phyloP scores from a whole-genome alignment of 2,888 invertebrate genomes.

The Prosopocoilus inquinatus region DNA sequence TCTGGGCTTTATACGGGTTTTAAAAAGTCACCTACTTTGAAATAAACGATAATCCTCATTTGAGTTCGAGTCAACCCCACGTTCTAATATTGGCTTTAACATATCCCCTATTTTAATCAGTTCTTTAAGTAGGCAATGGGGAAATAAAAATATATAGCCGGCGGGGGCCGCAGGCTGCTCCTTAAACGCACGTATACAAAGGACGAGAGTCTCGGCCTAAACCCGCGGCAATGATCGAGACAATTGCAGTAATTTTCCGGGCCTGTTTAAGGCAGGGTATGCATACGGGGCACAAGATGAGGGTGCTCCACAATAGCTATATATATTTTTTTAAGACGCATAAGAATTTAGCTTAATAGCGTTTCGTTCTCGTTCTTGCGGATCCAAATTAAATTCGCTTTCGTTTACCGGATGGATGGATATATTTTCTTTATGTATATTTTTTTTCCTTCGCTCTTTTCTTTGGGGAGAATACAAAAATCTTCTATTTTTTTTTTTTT shows the following conservation, averaged over 20 bases:
- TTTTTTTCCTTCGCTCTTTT: no score
- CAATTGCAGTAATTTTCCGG: slow-evolving; percentile 50
- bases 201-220: slow-evolving; percentile 28
- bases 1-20: slow-evolving; percentile 17
- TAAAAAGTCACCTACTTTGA: slow-evolving; percentile 19
- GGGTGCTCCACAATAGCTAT: slow-evolving; percentile 37
- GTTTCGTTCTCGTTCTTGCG: slow-evolving; percentile 44
- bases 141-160: slow-evolving; percentile 52
- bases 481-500: no score
- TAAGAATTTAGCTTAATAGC: slow-evolving; percentile 47
- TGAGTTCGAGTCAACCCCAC: slow-evolving; percentile 29
- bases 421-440: not conserved
- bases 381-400: slow-evolving; percentile 45
- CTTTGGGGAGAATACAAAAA: no score
- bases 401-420: slow-evolving; percentile 13
- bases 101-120: slow-evolving; percentile 51
- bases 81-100: slow-evolving; percentile 47
- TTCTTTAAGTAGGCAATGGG: slow-evolving; percentile 52
- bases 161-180: slow-evolving; percentile 33
- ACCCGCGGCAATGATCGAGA: slow-evolving; percentile 49
- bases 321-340: slow-evolving; percentile 43
- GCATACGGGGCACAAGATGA: slow-evolving; percentile 28
- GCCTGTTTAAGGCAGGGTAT: slow-evolving; percentile 37
- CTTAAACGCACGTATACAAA: slow-evolving; percentile 28
- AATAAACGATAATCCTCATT: slow-evolving; percentile 21